Evolutionary conservation across 2,888 invertebrate species (phyloP), one percentile per base, ranked within the genome.

Genomic region (Drosophila niveifrons): DNA sequence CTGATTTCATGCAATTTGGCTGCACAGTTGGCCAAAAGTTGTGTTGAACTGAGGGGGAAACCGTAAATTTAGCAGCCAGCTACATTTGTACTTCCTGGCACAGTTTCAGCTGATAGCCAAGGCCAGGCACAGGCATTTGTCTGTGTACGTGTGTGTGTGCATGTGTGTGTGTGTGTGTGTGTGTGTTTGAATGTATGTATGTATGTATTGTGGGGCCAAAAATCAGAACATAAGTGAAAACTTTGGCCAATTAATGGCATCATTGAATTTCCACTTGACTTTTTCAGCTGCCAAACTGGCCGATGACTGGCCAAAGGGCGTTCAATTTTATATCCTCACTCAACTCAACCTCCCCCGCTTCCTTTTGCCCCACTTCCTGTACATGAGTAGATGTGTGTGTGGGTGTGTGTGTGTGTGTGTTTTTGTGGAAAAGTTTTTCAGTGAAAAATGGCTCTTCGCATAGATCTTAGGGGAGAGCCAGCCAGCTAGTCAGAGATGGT

Each of bases 211-310:
- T 68, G 62, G 68, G 66, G 66, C 74, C 70, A 80, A 87, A 83
- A 83, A 89, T 89, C 88, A 82, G 88, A 88, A 69, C 85, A 88
- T 89, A 85, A 89, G 88, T 89, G 89, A 89, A 85, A 87, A 87
- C 86, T 87, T 83, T 90, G 90, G 90, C 89, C 86, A 87, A 87
- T 87, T 87, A 87, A 87, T 90, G 87, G 89, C 87, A 90, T 89
- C 86, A 90, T 89, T 85, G 90, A 90, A 89, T 87, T 88, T 89
- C 85, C 86, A 88, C 90, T 86, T 85, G 82, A 89, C 88, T 89
- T 85, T 85, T 85, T 80, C 71, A 85, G 88, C 83, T 83, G 83
- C 83, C 83, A 88, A 83, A 86, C 89, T 88, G 78, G 72, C 87
- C 82, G 80, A 87, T 84, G 89, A 89, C 89, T 89, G 73, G 85